phyloP scores from a whole-genome alignment of 2,113 vertebrate genomes.

The Bos taurus region ARS-UCD2.0 NC_037357.1:98829501-98830000 shows the following conservation, averaged over 20 bases:
- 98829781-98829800: not conserved
- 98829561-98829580: not conserved
- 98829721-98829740: not conserved
- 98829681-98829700: not conserved
- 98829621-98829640: not conserved
- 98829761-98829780: not conserved
- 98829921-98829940: not conserved
- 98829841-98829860: not conserved
- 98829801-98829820: not conserved
- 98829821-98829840: not conserved
- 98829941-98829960: not conserved
- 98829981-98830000: not conserved
- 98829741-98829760: not conserved
- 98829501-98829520: not conserved
- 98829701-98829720: not conserved
- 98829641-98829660: not conserved
- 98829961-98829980: not conserved
- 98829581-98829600: not conserved
- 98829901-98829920: not conserved
- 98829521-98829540: conserved; percentile 25
- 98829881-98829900: not conserved
- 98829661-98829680: not conserved
- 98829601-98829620: not conserved
- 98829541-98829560: not conserved
- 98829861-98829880: not conserved